phyloP scores from a whole-genome alignment of 2,113 vertebrate genomes.

The Ochotona curzoniae region DNA sequence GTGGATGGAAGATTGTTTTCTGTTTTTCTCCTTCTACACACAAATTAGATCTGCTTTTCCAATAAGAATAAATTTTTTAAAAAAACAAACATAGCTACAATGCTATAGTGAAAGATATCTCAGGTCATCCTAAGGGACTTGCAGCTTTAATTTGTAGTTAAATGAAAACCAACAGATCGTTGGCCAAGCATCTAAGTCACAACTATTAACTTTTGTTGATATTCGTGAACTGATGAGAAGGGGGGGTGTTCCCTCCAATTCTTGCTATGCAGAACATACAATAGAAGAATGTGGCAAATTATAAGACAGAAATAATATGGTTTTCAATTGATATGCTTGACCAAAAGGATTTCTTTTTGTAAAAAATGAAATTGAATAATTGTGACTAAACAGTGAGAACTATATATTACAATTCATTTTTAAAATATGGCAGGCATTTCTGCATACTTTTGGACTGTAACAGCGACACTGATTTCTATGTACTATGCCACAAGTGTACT shows the following conservation, averaged over 20 bases:
- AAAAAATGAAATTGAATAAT: constrained; percentile 64
- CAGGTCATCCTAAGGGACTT: neutral
- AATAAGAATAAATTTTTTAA: too few species aligned
- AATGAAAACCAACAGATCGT: neutral
- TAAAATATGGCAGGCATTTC: constrained; percentile 53
- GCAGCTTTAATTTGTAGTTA: neutral
- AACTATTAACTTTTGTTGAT: neutral
- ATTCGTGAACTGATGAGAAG: neutral
- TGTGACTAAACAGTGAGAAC: constrained; percentile 1
- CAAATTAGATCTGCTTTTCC: too few species aligned
- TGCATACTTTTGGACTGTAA: constrained; percentile 76
- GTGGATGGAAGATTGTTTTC: too few species aligned
- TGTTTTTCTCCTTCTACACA: too few species aligned
- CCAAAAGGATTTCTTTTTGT: constrained; percentile 31
- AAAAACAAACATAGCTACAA: neutral
- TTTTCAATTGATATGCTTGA: rapidly evolving
- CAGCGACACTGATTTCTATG: constrained; percentile 79
- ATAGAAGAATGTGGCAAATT: neutral
- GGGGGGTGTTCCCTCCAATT: neutral
- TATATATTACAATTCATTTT: neutral
- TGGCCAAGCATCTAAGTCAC: neutral
- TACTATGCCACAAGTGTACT: constrained; percentile 79
- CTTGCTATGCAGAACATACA: neutral
- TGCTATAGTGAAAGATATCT: neutral
- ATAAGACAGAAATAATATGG: neutral